Conservation (phyloP, 2,797 vertebrate genomes). For the Microctenopoma lineatum region DNA sequence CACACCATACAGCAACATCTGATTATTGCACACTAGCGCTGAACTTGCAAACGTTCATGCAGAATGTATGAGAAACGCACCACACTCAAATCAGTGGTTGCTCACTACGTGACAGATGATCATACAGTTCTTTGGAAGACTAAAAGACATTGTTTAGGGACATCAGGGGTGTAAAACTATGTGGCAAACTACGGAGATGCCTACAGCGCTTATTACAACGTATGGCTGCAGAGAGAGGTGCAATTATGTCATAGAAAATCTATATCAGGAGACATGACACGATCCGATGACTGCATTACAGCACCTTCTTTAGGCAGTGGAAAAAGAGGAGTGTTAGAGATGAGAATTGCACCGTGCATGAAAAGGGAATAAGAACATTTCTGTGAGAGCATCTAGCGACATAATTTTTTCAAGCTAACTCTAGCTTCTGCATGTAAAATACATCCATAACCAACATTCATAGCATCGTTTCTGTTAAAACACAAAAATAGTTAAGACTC, state of each 20-base stretch:
- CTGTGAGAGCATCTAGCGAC: slow-evolving; percentile 51
- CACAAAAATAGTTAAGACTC: slow-evolving; percentile 74
- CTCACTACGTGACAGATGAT: slow-evolving; percentile 65
- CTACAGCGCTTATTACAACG: slow-evolving; percentile 41
- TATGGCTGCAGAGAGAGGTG: slow-evolving; percentile 32
- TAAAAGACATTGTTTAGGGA: slow-evolving; percentile 65
- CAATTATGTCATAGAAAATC: slow-evolving; percentile 30
- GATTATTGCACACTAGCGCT: slow-evolving; percentile 83
- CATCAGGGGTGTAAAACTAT: slow-evolving; percentile 40
- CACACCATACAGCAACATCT: slow-evolving; percentile 60
- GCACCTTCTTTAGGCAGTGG: slow-evolving; percentile 46
- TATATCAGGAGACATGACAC: slow-evolving; percentile 26
- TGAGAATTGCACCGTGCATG: slow-evolving; percentile 47
- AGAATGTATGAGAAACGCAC: slow-evolving; percentile 70
- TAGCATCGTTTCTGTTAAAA: slow-evolving; percentile 76
- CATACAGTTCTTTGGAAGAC: slow-evolving; percentile 79
- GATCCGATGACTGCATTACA: slow-evolving; percentile 39
- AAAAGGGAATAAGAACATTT: slow-evolving; percentile 33
- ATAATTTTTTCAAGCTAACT: slow-evolving; percentile 44
- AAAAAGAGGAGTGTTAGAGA: slow-evolving; percentile 50
- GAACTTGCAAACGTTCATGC: slow-evolving; percentile 82
- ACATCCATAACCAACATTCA: slow-evolving; percentile 77
- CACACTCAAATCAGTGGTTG: slow-evolving; percentile 64
- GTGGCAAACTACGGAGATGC: slow-evolving; percentile 44
- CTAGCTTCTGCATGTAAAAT: slow-evolving; percentile 57